phyloP scores from a whole-genome alignment of 2,888 invertebrate genomes.

The Caenorhabditis zanzibari region DNA sequence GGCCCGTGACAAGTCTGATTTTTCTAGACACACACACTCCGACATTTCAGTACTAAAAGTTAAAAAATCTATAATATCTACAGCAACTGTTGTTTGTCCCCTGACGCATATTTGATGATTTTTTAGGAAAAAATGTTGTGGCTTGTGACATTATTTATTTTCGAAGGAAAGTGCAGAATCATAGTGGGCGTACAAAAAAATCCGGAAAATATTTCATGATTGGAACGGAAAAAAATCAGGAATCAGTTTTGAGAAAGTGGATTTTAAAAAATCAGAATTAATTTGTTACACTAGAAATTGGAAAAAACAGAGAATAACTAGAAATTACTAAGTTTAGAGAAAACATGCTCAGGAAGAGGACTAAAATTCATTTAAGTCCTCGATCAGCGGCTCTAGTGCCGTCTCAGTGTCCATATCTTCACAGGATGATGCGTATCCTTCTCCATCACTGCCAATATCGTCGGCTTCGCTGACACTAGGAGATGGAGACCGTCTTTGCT shows the following conservation, averaged over 20 bases:
- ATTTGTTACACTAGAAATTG: not conserved
- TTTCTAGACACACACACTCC: too few species aligned
- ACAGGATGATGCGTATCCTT: slow-evolving; percentile 56
- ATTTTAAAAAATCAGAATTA: not conserved
- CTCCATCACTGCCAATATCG: slow-evolving; percentile 62
- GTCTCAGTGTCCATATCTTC: slow-evolving; percentile 47
- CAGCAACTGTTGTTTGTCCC: too few species aligned
- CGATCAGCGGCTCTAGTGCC: slow-evolving; percentile 38
- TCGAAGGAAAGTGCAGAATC: not conserved
- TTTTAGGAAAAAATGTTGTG: too few species aligned
- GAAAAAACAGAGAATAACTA: slow-evolving; percentile 1
- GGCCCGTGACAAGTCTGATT: too few species aligned
- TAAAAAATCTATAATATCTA: too few species aligned
- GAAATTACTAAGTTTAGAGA: not conserved
- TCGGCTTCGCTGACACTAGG: slow-evolving; percentile 45
- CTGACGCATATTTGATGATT: too few species aligned
- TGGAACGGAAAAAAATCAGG: slow-evolving; percentile 3
- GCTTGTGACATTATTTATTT: too few species aligned
- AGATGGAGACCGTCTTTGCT: slow-evolving; percentile 59
- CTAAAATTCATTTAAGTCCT: slow-evolving; percentile 40
- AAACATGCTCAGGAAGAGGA: not conserved
- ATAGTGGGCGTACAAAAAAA: not conserved
- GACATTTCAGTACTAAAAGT: too few species aligned
- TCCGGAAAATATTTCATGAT: not conserved
- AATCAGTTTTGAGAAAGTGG: too few species aligned